Evolutionary conservation across 2,888 invertebrate species (phyloP), one percentile per base, ranked within the genome.

Genomic region (Cheilosia scutellata): DNA sequence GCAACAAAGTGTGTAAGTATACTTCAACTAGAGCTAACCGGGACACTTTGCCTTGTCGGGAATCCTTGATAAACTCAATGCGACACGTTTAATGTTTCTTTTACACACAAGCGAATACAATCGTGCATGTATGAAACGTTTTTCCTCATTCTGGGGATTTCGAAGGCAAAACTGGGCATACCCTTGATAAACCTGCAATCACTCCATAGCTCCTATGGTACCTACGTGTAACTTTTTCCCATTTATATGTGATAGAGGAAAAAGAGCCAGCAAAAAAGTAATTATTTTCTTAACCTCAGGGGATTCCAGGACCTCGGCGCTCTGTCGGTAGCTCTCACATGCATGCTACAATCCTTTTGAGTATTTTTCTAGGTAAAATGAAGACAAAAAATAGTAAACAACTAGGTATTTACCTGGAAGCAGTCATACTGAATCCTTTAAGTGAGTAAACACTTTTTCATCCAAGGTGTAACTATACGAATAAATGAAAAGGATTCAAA

Each of bases 11-110:
- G 33, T 65, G 53, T 51, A 51, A 40, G 37, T 68, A 42, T 57
- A 29, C 31, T 62, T 29, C 29, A 55, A 42, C 51, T 40, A 47
- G 27, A 47, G 66, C 65, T 60, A 74, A 76, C 42, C 66, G 42
- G 68, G 62, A 57, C 44, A 74, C 62, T 83, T 83, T 78, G 44
- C 78, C 68, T 68, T 62, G 33, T 71, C 29, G 49, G 71, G 49
- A 71, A 75, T 80, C 80, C 84, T 76, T 86, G 75, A 86, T 80
- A 86, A 37, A 86, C 66, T 66, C 66, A 80, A 55, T 80, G 80
- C 74, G 80, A 86, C 75, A 80, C 66, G 65, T 86, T 80, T 68
- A 76, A 53, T 71, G 76, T 76, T 75, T 16, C 16, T 31, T n/a
- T 62, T 63, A 5, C 53, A 58, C 37, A 49, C 37, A 71, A 33